Evolutionary conservation across 1,140 invertebrate genomes (phyloP).

Genomic region (Aplysia californica): DNA sequence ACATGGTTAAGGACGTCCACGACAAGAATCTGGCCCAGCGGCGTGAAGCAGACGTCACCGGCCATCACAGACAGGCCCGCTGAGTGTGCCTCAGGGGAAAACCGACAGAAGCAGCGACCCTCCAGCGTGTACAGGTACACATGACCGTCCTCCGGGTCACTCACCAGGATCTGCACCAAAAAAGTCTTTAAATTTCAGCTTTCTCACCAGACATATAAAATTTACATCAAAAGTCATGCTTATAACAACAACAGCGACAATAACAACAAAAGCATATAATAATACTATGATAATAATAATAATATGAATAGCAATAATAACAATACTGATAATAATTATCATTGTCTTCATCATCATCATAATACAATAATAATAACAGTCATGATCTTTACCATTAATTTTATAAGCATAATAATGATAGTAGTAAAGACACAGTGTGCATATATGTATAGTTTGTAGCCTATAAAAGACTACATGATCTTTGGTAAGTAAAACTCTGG

Average conservation of each 20-base stretch:
- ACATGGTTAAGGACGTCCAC: conserved; percentile 60
- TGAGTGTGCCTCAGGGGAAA: background rate
- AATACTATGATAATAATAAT: background rate
- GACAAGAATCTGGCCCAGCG: conserved; percentile 48
- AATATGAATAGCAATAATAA: background rate
- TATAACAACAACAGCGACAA: background rate
- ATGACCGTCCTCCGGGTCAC: background rate
- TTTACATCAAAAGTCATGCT: background rate
- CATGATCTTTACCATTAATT: too few species aligned
- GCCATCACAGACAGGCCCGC: background rate
- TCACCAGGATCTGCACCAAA: background rate
- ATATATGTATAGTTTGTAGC: too few species aligned
- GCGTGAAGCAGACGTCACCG: conserved; percentile 46
- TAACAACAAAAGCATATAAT: background rate
- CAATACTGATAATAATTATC: background rate
- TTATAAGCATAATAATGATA: too few species aligned
- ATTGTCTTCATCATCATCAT: background rate
- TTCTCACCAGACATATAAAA: too few species aligned
- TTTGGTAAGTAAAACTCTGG: too few species aligned
- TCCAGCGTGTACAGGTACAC: background rate
- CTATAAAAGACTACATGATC: too few species aligned
- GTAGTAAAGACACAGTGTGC: too few species aligned
- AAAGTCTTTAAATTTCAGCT: too few species aligned
- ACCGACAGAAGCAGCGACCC: background rate
- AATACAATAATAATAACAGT: background rate